These are phyloP conservation scores for Notocelia uddmanniana DNA, from an alignment of 2,888 invertebrate genomes.

Conservation along the genomic window DNA sequence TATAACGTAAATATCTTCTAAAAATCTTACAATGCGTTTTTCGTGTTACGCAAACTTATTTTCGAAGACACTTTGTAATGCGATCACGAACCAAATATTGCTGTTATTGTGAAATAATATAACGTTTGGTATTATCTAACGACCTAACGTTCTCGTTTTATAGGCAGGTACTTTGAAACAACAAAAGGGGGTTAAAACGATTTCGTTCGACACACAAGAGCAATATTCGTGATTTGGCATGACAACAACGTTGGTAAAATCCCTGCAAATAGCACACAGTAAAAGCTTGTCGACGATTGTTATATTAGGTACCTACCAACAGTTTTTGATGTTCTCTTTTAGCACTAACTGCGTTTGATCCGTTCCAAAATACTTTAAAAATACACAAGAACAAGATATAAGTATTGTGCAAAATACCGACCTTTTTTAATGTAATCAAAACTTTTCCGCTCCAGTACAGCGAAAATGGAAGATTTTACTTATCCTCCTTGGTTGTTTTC, in stretches of 20 bases:
- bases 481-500: slow-evolving; percentile 16
- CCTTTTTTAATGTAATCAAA: neutral
- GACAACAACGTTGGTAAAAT: slow-evolving; percentile 28
- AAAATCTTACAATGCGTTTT: neutral
- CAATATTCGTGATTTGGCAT: slow-evolving; percentile 32
- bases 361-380: neutral
- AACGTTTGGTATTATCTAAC: slow-evolving; percentile 16
- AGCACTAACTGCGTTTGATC: slow-evolving; percentile 31
- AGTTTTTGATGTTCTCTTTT: slow-evolving; percentile 35
- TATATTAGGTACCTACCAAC: slow-evolving; percentile 11
- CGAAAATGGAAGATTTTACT: slow-evolving; percentile 2
- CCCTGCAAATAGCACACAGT: slow-evolving; percentile 28
- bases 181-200: slow-evolving; percentile 33
- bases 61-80: slow-evolving; percentile 18
- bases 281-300: slow-evolving; percentile 25
- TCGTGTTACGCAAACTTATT: neutral
- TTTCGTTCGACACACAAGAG: slow-evolving; percentile 15
- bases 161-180: slow-evolving; percentile 21
- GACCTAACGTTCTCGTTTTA: slow-evolving; percentile 11
- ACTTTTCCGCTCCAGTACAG: neutral
- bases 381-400: neutral
- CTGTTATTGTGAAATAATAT: slow-evolving; percentile 22
- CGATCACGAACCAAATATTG: slow-evolving; percentile 30
- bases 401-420: neutral
- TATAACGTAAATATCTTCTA: neutral